Conservation (phyloP, 2,113 vertebrate species). For the Empidonax alnorum region DNA sequence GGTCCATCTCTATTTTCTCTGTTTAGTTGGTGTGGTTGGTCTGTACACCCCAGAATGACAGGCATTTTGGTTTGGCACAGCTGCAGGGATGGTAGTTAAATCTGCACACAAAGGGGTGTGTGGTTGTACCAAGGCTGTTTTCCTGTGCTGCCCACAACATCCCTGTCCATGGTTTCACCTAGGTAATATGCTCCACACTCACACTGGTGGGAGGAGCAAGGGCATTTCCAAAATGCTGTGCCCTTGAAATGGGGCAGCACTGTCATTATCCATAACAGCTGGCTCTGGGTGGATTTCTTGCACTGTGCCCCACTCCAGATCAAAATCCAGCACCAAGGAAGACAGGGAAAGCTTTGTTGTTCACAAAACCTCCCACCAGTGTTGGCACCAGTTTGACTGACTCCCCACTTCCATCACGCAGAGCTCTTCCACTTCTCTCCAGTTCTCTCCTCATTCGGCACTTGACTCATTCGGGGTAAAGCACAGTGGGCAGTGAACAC, state of each 20-base stretch:
- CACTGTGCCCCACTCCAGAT: background rate
- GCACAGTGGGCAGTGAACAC: rapidly evolving
- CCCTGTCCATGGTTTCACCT: background rate
- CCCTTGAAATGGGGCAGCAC: background rate
- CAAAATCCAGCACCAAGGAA: background rate
- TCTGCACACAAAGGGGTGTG: rapidly evolving
- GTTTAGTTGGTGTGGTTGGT: background rate
- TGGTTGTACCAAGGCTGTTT: rapidly evolving
- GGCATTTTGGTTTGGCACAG: background rate
- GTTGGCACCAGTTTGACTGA: background rate
- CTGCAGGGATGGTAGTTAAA: background rate
- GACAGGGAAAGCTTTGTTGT: background rate
- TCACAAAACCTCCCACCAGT: background rate
- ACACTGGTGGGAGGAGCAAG: background rate
- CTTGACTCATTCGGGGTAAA: rapidly evolving
- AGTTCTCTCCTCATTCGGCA: background rate
- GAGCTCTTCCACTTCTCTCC: background rate
- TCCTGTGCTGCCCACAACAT: background rate
- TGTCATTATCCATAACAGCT: too few relatives aligned
- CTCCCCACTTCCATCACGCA: background rate
- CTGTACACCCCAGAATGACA: background rate
- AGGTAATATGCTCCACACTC: background rate
- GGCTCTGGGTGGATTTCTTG: background rate
- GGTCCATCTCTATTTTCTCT: background rate
- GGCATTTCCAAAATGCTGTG: background rate